A percentile compares a stretch with the other conserved stretches of the same genome.
Evolutionary conservation across 1,140 invertebrate species (phyloP).

Genomic region (Triops longicaudatus): DNA sequence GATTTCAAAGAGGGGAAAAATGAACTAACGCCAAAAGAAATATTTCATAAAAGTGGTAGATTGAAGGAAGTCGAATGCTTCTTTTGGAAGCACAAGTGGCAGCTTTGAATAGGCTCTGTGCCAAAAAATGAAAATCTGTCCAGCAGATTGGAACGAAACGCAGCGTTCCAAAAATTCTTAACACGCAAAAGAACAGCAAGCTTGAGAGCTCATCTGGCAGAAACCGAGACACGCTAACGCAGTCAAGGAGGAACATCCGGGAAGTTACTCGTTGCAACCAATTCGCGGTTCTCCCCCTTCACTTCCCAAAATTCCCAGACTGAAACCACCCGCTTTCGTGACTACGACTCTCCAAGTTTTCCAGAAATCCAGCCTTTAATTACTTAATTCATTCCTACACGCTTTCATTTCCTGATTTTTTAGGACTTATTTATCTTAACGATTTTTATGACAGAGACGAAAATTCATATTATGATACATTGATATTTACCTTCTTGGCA

Average conservation of each 20-base stretch:
- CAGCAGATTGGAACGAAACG: too few relatives aligned
- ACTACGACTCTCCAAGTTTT: background rate
- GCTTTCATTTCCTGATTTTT: background rate
- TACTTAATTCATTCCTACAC: background rate
- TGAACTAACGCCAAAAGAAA: too few relatives aligned
- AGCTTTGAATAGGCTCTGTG: too few relatives aligned
- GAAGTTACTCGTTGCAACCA: conserved; percentile 17
- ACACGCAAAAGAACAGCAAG: background rate
- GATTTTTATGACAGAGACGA: too few relatives aligned
- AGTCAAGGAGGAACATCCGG: conserved; percentile 10
- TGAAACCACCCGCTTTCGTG: background rate
- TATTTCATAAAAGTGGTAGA: too few relatives aligned
- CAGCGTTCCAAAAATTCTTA: too few relatives aligned
- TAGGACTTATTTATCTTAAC: too few relatives aligned
- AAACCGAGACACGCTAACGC: background rate
- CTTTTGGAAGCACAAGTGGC: too few relatives aligned
- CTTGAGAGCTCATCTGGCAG: background rate
- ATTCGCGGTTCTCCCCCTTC: background rate
- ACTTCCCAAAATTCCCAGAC: background rate
- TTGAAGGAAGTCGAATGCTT: too few relatives aligned
- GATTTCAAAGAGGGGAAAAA: too few relatives aligned
- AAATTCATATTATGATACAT: background rate
- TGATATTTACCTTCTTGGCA: conserved; percentile 74
- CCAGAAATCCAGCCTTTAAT: background rate
- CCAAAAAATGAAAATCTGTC: too few relatives aligned